Base-by-base conservation (phyloP, 2,888 invertebrate species). In the Abrostola triplasia region DNA sequence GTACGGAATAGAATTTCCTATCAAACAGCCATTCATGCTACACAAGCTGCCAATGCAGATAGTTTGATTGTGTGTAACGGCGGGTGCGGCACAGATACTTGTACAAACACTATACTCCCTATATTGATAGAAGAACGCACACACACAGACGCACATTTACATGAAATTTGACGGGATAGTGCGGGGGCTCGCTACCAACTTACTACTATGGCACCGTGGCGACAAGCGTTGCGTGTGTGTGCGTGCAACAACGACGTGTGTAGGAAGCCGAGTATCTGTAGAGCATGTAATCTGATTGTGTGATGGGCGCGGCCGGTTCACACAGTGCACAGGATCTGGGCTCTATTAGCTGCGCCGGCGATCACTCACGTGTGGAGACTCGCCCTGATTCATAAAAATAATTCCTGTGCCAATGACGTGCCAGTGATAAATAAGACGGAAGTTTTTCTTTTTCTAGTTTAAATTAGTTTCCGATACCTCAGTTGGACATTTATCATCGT, bases 301-400 rank as follows among this genome's bases (percentile, higher is more conserved):
- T 74, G 59, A 52, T 48, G 76, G 90, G 91, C 72, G 91, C 85
- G 89, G 90, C 79, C 79, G 80, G 87, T 88, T 91, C 92, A 88
- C 89, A 89, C 90, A 88, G 78, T 77, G 84, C 85, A 90, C 92
- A 93, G 94, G 94, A 94, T 93, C 92, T 93, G 92, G 91, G 94
- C 92, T 92, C 93, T 89, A 93, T 93, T 93, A 91, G 89, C 70
- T 89, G 90, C 90, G 90, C 84, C 76, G 78, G 89, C 88, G 88
- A 47, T 67, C 84, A 86, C 74, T 91, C 90, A 88, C 87, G 87
- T 88, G 90, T 88, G 85, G 84, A 90, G 90, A 81, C 91, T 81
- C 89, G 84, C 92, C 92, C 86, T 80, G 72, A 72, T 79, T 69
- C 76, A 81, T 81, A 86, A 84, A 84, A 84, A 83, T 84, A 76